Evolutionary conservation across 2,113 vertebrate species (phyloP).

Genomic region (Charadrius vociferus): DNA sequence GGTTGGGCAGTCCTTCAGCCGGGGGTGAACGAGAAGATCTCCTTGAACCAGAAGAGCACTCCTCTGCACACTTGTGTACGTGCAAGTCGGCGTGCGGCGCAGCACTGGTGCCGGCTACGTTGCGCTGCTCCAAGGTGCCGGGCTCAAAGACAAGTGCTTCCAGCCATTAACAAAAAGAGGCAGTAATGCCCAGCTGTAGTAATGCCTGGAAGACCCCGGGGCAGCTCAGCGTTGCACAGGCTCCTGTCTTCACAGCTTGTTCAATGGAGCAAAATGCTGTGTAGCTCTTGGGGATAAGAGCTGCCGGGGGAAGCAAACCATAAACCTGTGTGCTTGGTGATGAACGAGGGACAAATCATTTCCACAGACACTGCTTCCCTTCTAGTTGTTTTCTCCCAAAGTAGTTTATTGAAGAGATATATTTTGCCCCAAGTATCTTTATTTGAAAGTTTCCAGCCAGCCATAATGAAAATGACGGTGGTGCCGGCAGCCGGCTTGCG

Average conservation of each 20-base stretch:
- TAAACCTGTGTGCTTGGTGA: not conserved
- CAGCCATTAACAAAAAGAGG: not conserved
- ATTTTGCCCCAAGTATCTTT: not conserved
- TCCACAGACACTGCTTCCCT: not conserved
- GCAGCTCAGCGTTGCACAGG: not conserved
- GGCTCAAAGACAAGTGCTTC: not conserved
- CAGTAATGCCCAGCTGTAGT: not conserved
- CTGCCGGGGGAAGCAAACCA: not conserved
- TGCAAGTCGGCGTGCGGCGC: not conserved
- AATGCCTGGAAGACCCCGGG: not conserved
- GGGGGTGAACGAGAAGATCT: not conserved
- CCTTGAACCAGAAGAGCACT: constrained; percentile 52
- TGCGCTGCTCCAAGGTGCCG: rapidly evolving
- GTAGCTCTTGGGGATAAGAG: not conserved
- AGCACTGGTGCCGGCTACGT: rapidly evolving
- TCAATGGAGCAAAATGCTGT: not conserved
- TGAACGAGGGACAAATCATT: not conserved
- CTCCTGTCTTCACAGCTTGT: not conserved
- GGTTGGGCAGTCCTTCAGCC: not conserved
- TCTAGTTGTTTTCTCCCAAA: not conserved
- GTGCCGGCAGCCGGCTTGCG: not conserved
- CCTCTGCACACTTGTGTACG: not conserved
- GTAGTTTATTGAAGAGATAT: rapidly evolving
- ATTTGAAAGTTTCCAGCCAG: not conserved
- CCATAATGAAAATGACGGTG: not conserved